phyloP scores from a whole-genome alignment of 2,113 vertebrate genomes.

The Xenopus laevis region DNA sequence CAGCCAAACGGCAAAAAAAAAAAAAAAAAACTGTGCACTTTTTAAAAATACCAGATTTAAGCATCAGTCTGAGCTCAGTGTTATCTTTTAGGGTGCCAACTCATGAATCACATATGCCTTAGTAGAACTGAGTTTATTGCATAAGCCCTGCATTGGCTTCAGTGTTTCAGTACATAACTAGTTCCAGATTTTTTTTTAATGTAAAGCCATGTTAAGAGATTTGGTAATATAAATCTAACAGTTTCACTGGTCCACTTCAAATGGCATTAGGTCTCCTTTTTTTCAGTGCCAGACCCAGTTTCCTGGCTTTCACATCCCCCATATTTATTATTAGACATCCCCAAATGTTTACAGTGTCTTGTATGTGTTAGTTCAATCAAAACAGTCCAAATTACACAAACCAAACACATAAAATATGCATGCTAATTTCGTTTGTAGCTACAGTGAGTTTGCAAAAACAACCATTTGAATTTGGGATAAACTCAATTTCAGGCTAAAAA shows the following conservation, averaged over 20 bases:
- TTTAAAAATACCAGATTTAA: background rate
- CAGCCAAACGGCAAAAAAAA: background rate
- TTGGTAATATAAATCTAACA: constrained; percentile 19
- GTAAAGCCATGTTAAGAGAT: constrained; percentile 27
- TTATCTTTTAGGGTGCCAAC: constrained; percentile 23
- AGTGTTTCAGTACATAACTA: constrained; percentile 31
- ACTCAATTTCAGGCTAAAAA: constrained; percentile 38
- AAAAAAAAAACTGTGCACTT: background rate
- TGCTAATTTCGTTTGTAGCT: constrained; percentile 46
- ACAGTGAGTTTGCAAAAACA: constrained; percentile 45
- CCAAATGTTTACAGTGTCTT: constrained; percentile 36
- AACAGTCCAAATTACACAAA: constrained; percentile 45
- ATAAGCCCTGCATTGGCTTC: constrained; percentile 15
- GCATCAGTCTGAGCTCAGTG: background rate
- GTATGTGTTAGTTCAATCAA: constrained; percentile 44
- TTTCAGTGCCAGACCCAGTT: constrained; percentile 6
- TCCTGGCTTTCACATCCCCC: constrained; percentile 18
- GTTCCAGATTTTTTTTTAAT: constrained; percentile 27
- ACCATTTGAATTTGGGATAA: constrained; percentile 44
- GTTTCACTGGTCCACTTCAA: constrained; percentile 3
- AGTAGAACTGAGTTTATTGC: constrained; percentile 34
- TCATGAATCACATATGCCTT: constrained; percentile 30
- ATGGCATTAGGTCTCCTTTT: constrained; percentile 1
- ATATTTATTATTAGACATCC: constrained; percentile 46
- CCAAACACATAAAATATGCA: constrained; percentile 44